These are phyloP conservation scores for Griposia aprilina DNA, from an alignment of 2,888 invertebrate species.

Conservation along the genomic window DNA sequence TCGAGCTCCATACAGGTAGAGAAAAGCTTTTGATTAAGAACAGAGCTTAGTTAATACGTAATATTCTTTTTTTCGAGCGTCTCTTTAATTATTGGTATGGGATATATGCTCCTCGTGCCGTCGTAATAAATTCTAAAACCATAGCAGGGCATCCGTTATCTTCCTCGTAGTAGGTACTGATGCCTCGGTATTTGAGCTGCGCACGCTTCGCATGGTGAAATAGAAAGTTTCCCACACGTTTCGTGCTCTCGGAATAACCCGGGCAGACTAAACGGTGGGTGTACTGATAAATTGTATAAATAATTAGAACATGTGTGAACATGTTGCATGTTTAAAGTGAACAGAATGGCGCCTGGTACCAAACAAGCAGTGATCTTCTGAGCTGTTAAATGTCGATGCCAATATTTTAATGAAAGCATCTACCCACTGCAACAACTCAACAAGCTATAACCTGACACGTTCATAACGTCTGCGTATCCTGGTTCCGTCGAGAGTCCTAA, in stretches of 20 bases:
- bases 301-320: slow-evolving; percentile 3
- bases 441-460: not conserved
- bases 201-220: slow-evolving; percentile 35
- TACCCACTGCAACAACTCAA: not conserved
- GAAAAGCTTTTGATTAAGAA: not conserved
- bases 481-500: not conserved
- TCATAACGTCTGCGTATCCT: not conserved
- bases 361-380: not conserved
- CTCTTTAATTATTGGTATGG: not conserved
- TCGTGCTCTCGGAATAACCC: slow-evolving; percentile 53
- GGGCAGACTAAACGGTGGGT: slow-evolving; percentile 21
- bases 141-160: slow-evolving; percentile 37
- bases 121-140: slow-evolving; percentile 25
- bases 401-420: not conserved
- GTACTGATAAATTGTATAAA: slow-evolving; percentile 12
- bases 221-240: slow-evolving; percentile 54
- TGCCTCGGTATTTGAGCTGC: slow-evolving; percentile 28
- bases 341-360: not conserved
- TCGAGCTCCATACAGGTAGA: not conserved
- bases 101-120: not conserved
- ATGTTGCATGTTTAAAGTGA: not conserved
- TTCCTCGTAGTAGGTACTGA: not conserved
- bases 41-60: not conserved
- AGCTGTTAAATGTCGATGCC: not conserved
- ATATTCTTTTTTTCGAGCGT: not conserved